phyloP scores from a whole-genome alignment of 2,888 invertebrate genomes.

The Rhagonycha fulva region DNA sequence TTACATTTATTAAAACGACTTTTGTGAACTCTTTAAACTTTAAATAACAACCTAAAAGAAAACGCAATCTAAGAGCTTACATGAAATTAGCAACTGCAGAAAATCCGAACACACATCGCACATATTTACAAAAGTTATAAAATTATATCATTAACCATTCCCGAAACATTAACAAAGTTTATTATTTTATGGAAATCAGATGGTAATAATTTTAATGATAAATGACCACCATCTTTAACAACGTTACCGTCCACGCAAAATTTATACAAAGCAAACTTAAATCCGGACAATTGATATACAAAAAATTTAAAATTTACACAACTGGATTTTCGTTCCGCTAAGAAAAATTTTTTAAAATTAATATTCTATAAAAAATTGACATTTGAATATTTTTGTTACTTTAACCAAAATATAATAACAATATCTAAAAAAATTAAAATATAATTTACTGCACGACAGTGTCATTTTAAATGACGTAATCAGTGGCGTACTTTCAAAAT shows the following conservation, averaged over 20 bases:
- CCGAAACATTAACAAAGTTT: conserved; percentile 28
- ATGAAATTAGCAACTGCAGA: conserved; percentile 85
- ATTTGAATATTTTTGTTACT: no score
- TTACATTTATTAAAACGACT: not conserved
- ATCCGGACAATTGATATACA: not conserved
- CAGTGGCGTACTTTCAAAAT: no score
- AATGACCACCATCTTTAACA: conserved; percentile 52
- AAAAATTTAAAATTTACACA: not conserved
- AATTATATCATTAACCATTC: conserved; percentile 33
- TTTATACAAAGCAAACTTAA: not conserved
- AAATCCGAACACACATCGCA: conserved; percentile 96
- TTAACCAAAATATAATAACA: no score
- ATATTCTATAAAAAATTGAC: not conserved
- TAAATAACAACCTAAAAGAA: conserved; percentile 10
- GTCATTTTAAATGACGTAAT: no score
- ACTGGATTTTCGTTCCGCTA: not conserved
- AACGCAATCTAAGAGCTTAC: conserved; percentile 61
- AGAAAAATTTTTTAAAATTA: not conserved
- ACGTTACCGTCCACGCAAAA: conserved; percentile 22
- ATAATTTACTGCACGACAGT: no score
- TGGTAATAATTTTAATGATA: conserved; percentile 47
- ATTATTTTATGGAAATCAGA: conserved; percentile 38
- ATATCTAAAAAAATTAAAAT: no score
- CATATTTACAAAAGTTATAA: conserved; percentile 59
- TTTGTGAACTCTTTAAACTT: conserved; percentile 18